phyloP scores from a whole-genome alignment of 64 coral and sea anemone species.

The Montipora sp. region DNA sequence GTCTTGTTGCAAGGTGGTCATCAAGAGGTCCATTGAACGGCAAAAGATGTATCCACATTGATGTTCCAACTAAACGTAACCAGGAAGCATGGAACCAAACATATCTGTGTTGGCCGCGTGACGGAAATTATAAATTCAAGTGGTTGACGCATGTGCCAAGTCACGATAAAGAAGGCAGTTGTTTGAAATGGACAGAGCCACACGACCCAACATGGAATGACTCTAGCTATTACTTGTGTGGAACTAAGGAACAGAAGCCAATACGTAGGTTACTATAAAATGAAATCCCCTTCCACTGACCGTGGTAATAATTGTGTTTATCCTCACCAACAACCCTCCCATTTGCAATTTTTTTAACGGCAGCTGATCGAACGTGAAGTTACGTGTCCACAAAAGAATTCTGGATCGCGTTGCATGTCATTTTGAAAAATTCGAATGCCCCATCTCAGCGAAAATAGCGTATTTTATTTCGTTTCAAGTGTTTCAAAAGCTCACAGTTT shows the following conservation, averaged over 20 bases:
- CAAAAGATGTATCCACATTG: conserved; percentile 70
- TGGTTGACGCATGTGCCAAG: conserved; percentile 74
- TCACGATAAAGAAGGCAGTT: conserved; percentile 33
- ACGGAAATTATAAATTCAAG: conserved; percentile 82
- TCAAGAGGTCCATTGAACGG: conserved; percentile 34
- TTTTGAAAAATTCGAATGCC: too few species aligned
- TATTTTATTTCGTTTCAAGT: too few species aligned
- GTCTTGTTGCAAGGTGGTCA: conserved; percentile 51
- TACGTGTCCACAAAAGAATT: too few species aligned
- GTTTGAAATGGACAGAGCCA: conserved; percentile 78
- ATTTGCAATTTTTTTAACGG: too few species aligned
- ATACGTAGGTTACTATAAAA: conserved; percentile 52
- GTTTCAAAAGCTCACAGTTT: too few species aligned
- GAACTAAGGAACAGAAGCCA: conserved; percentile 57
- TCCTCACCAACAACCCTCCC: too few species aligned
- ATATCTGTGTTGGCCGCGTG: conserved; percentile 71
- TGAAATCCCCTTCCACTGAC: too few species aligned
- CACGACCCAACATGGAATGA: conserved; percentile 70
- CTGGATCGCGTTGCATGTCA: too few species aligned
- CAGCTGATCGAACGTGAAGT: too few species aligned
- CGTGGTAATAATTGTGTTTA: too few species aligned
- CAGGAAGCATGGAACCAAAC: conserved; percentile 60
- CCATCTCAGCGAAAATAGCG: too few species aligned
- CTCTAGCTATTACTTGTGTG: conserved; percentile 69
- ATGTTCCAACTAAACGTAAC: conserved; percentile 33